These are phyloP conservation scores for Mionectes macconnelli DNA, from an alignment of 2,113 vertebrate species.

Conservation along the genomic window DNA sequence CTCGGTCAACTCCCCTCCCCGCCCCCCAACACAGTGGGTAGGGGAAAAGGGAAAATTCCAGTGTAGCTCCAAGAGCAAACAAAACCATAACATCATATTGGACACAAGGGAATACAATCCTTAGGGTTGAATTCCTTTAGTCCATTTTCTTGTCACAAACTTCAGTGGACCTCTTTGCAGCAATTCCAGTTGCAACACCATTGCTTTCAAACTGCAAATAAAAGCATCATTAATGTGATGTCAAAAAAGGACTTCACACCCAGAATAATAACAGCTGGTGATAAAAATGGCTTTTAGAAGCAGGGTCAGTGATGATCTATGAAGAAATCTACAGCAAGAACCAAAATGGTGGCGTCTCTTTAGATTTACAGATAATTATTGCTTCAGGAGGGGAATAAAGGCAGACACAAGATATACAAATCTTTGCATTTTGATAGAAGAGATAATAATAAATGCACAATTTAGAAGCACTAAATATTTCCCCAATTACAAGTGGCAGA, in stretches of 20 bases:
- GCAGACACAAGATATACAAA: neutral
- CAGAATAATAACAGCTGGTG: neutral
- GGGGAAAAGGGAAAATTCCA: no score
- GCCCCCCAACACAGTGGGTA: no score
- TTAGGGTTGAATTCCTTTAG: slow-evolving; percentile 38
- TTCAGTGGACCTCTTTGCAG: slow-evolving; percentile 60
- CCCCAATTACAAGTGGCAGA: neutral
- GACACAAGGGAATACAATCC: neutral
- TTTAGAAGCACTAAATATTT: neutral
- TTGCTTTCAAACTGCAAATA: slow-evolving; percentile 69
- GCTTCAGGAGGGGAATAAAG: neutral
- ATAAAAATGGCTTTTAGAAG: neutral
- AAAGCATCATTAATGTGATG: neutral
- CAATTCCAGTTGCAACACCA: slow-evolving; percentile 51
- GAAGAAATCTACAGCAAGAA: neutral
- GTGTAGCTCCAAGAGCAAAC: no score
- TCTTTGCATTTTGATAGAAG: neutral
- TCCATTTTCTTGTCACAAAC: slow-evolving; percentile 82
- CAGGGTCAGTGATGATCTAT: neutral
- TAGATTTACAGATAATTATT: neutral
- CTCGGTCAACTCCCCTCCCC: no score
- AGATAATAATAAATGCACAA: neutral
- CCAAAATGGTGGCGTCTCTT: neutral
- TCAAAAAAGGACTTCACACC: neutral
- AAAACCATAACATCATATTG: no score